phyloP scores from a whole-genome alignment of 2,113 vertebrate species.

The Stercorarius parasiticus region DNA sequence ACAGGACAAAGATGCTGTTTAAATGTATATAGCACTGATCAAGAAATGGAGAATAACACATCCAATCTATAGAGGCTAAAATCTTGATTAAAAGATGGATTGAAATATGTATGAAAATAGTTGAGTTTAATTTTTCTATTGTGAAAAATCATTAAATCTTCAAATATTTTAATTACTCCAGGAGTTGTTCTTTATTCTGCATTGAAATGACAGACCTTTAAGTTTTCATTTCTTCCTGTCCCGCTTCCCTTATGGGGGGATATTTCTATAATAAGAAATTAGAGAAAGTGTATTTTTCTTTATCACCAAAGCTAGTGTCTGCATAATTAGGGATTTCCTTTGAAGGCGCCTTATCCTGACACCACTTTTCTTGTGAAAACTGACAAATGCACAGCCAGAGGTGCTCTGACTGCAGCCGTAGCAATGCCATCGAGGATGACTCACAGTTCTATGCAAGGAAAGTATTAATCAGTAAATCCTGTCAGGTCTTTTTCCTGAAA shows the following conservation, averaged over 20 bases:
- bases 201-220: background rate
- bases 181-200: background rate
- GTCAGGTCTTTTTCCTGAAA: background rate
- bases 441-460: background rate
- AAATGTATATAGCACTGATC: background rate
- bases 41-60: background rate
- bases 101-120: background rate
- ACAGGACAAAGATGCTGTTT: background rate
- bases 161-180: background rate
- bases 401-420: background rate
- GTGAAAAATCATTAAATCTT: background rate
- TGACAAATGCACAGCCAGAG: background rate
- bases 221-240: background rate
- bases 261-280: background rate
- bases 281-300: background rate
- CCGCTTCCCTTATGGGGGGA: background rate
- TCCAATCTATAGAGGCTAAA: background rate
- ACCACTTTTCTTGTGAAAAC: background rate
- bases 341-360: background rate
- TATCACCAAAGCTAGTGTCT: background rate
- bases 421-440: background rate
- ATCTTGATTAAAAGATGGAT: background rate
- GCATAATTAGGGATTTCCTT: background rate
- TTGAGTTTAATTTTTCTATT: background rate
- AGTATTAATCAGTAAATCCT: background rate